Conservation (phyloP, 2,113 vertebrate genomes). For the Thunnus maccoyii region DNA sequence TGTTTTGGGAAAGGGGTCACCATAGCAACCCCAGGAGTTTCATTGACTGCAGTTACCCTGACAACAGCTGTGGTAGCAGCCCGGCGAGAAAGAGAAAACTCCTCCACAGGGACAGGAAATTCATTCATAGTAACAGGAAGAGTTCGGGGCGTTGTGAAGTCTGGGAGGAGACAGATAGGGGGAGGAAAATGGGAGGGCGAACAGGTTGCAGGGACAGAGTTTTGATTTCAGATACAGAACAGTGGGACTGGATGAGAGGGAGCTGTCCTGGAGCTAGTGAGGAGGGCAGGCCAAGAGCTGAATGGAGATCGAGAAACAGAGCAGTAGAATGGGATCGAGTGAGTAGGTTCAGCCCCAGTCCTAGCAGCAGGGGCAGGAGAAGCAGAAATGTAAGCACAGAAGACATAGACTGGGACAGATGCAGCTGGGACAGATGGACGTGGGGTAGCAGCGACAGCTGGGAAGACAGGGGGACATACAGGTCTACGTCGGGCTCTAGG, state of each 20-base stretch:
- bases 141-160: conserved; percentile 48
- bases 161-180: conserved; percentile 54
- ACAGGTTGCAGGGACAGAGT: conserved; percentile 57
- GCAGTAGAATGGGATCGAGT: conserved; percentile 57
- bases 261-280: conserved; percentile 35
- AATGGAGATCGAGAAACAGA: conserved; percentile 54
- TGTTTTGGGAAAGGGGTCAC: conserved; percentile 82
- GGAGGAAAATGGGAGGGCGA: conserved; percentile 33
- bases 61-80: conserved; percentile 77
- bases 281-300: conserved; percentile 29
- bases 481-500: conserved; percentile 57
- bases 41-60: conserved; percentile 83
- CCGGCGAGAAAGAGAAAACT: conserved; percentile 74
- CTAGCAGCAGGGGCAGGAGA: conserved; percentile 55
- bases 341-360: conserved; percentile 61
- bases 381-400: conserved; percentile 57
- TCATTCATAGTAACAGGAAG: conserved; percentile 68
- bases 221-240: conserved; percentile 57
- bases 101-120: conserved; percentile 75
- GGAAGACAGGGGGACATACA: conserved; percentile 69
- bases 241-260: conserved; percentile 73
- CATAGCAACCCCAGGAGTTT: conserved; percentile 83
- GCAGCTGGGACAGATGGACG: conserved; percentile 74
- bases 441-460: conserved; percentile 81
- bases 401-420: conserved; percentile 70